phyloP scores from a whole-genome alignment of 1,140 invertebrate species.

The Caenorhabditis inopinata region DNA sequence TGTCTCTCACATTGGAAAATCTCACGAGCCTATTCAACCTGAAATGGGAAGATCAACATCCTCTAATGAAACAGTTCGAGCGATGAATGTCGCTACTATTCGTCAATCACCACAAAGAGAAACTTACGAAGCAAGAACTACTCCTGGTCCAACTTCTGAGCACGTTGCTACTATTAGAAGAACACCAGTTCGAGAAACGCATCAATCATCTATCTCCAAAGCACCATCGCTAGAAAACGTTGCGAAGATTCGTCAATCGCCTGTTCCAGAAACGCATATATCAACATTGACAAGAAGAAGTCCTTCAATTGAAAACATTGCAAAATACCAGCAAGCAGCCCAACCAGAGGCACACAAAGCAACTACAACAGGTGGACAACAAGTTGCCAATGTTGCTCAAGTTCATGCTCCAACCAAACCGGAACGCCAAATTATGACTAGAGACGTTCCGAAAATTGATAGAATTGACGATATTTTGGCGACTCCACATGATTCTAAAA shows the following conservation, averaged over 20 bases:
- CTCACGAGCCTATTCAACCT: conserved; percentile 26
- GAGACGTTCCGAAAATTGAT: conserved; percentile 18
- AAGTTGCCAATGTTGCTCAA: conserved; percentile 28
- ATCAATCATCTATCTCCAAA: neutral
- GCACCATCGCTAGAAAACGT: conserved; percentile 38
- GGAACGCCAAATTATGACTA: neutral
- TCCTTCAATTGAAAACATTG: conserved; percentile 37
- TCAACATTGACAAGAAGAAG: conserved; percentile 22
- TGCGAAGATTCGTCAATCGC: conserved; percentile 9
- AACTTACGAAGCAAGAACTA: conserved; percentile 4
- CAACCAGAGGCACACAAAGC: conserved; percentile 25
- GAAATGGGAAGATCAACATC: conserved; percentile 15
- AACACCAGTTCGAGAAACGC: conserved; percentile 21
- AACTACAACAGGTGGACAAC: neutral
- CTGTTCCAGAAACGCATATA: conserved; percentile 23
- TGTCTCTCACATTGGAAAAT: conserved; percentile 31
- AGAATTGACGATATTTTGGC: conserved; percentile 31
- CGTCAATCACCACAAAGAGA: conserved; percentile 32
- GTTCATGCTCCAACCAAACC: conserved; percentile 26
- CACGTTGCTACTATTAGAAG: conserved; percentile 24
- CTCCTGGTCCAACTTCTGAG: conserved; percentile 21
- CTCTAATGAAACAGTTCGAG: neutral
- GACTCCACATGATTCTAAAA: neutral
- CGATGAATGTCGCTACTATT: conserved; percentile 27
- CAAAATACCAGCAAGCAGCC: neutral